These are phyloP conservation scores for Troilus luridus DNA, from an alignment of 2,888 invertebrate genomes.

Conservation along the genomic window DNA sequence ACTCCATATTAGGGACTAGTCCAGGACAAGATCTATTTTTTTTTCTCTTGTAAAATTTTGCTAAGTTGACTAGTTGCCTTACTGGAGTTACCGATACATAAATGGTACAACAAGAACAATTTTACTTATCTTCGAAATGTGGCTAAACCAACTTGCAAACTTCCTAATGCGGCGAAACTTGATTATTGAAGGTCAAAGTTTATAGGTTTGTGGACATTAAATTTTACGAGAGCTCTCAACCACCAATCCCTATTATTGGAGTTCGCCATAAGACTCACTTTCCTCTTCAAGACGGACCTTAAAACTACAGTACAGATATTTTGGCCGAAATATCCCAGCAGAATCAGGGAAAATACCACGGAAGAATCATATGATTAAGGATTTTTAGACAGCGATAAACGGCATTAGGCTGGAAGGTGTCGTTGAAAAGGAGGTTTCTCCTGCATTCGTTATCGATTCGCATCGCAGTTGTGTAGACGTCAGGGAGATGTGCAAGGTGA, in stretches of 20 bases:
- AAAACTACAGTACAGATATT: background rate
- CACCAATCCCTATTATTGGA: background rate
- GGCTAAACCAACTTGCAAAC: background rate
- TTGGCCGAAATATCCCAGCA: background rate
- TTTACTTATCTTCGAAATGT: background rate
- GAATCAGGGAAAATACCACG: background rate
- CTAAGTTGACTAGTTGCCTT: too few relatives aligned
- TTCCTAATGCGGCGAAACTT: background rate
- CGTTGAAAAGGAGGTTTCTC: constrained; percentile 38
- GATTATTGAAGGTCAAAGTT: background rate
- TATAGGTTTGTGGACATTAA: background rate
- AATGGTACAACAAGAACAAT: too few relatives aligned
- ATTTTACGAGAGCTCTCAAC: background rate
- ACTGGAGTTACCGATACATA: too few relatives aligned
- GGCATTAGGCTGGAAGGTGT: background rate
- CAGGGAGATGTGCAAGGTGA: background rate
- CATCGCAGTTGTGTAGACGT: constrained; percentile 19
- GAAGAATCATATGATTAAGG: background rate
- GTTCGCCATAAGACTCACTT: background rate
- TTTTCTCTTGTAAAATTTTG: too few relatives aligned
- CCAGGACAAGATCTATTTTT: too few relatives aligned
- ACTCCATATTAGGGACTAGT: too few relatives aligned
- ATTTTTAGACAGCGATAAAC: constrained; percentile 4
- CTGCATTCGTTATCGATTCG: constrained; percentile 34
- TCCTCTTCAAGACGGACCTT: background rate